Evolutionary conservation across 1,140 invertebrate genomes (phyloP), one percentile per base, ranked within the genome.

Genomic region (Theocolax elegans): DNA sequence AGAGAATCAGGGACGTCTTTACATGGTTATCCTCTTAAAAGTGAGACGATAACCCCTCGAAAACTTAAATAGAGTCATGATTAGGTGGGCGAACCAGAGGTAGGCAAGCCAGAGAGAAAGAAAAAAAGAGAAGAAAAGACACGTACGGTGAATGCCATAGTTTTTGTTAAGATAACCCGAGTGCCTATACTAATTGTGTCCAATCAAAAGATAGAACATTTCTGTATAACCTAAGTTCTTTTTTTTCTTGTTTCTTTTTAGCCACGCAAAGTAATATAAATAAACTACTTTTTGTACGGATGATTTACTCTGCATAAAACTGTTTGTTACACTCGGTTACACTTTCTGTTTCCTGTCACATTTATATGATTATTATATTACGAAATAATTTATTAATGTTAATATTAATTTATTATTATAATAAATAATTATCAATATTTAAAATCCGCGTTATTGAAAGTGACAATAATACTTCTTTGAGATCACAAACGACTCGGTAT

Each of bases 141-240:
- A 29, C 27, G n/a, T 46, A 9, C 48, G 19, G 13, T 27, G 59
- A 71, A 65, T 71, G 53, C 44, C 54, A 48, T 29, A 58, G 29
- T 62, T 46, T 35, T 46, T 62, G 71, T 67, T 68, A 64, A 73
- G 72, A 73, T 73, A 73, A 66, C 60, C 67, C 62, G 66, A 73
- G 72, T 60, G 67, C 67, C 72, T 66, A 60, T 73, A 73, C 72
- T 73, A 73, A 73, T 73, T 73, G 67, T 73, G 67, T 70, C 67
- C 72, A 54, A 49, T 66, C 48, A 49, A 49, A 63, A 69, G 71
- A 69, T 69, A 65, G 38, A 56, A 54, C 49, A 54, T 69, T 69
- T 69, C 54, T 62, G 56, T 46, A 35, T 23, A 3, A 17, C 38
- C 10, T 53, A 27, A 58, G 3, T 58, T 58, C 21, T 44, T 60